phyloP scores from a whole-genome alignment of 2,888 invertebrate species.

The Mythimna ferrago region DNA sequence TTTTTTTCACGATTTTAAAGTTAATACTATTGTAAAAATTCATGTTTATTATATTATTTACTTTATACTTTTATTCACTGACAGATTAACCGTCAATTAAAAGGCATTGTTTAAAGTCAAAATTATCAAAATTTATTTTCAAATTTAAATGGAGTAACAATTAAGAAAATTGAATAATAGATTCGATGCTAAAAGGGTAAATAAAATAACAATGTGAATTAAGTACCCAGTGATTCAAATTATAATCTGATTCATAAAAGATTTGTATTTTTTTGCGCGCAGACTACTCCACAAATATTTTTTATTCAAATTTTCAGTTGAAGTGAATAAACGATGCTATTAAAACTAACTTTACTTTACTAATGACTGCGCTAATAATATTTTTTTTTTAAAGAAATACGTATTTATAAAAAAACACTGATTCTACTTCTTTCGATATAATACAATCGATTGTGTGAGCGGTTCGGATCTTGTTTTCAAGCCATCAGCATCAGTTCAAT shows the following conservation, averaged over 20 bases:
- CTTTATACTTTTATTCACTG: background rate
- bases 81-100: background rate
- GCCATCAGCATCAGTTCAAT: too few relatives aligned
- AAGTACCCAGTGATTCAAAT: background rate
- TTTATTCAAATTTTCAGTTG: background rate
- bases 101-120: background rate
- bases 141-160: background rate
- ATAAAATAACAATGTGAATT: background rate
- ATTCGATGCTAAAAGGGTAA: constrained; percentile 1
- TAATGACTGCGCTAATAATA: background rate
- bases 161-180: background rate
- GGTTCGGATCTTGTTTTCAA: too few relatives aligned
- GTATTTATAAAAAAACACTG: background rate
- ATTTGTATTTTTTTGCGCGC: background rate
- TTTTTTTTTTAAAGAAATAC: background rate
- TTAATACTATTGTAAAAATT: too few relatives aligned
- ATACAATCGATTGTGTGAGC: too few relatives aligned
- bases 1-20: too few relatives aligned
- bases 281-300: background rate
- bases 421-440: too few relatives aligned
- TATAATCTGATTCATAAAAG: background rate
- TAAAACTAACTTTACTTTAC: background rate
- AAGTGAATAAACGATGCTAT: background rate
- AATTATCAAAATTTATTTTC: background rate
- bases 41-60: too few relatives aligned